Conservation (phyloP, 2,113 vertebrate species). For the Tricholaema leucomelas region DNA sequence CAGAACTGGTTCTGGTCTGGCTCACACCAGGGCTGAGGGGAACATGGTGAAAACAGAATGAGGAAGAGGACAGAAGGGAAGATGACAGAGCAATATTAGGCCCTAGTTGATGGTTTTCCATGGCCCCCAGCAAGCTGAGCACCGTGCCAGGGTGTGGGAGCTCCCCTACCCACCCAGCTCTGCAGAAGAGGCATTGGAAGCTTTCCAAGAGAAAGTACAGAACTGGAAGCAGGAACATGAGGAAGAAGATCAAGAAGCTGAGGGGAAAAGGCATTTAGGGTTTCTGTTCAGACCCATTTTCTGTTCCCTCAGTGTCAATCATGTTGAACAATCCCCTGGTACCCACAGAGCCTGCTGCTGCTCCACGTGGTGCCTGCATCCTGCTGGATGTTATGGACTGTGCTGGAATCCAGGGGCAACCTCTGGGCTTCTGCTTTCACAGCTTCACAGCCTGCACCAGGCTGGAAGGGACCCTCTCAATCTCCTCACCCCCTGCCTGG, state of each 20-base stretch:
- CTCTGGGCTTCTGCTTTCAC: not conserved
- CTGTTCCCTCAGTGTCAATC: not conserved
- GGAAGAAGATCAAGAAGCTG: not conserved
- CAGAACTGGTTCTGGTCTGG: too few species aligned
- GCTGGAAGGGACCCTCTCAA: too few species aligned
- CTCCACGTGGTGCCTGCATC: not conserved
- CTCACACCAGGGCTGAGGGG: too few species aligned
- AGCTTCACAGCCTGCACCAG: too few species aligned
- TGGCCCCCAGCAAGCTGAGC: not conserved
- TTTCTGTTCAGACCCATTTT: not conserved
- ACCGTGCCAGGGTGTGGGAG: not conserved
- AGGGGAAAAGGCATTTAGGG: not conserved
- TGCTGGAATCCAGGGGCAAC: accelerated
- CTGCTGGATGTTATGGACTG: not conserved
- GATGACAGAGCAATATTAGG: not conserved
- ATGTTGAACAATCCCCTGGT: not conserved
- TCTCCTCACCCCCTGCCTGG: too few species aligned
- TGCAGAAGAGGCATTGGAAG: not conserved
- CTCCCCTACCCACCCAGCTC: accelerated
- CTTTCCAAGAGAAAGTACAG: not conserved
- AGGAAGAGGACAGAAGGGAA: not conserved
- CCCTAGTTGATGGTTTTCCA: not conserved
- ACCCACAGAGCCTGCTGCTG: not conserved
- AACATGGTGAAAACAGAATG: not conserved
- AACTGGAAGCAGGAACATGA: not conserved